Evolutionary conservation across 2,113 vertebrate genomes (phyloP), one percentile per base, ranked within the genome.

Genomic region (Xenus cinereus): DNA sequence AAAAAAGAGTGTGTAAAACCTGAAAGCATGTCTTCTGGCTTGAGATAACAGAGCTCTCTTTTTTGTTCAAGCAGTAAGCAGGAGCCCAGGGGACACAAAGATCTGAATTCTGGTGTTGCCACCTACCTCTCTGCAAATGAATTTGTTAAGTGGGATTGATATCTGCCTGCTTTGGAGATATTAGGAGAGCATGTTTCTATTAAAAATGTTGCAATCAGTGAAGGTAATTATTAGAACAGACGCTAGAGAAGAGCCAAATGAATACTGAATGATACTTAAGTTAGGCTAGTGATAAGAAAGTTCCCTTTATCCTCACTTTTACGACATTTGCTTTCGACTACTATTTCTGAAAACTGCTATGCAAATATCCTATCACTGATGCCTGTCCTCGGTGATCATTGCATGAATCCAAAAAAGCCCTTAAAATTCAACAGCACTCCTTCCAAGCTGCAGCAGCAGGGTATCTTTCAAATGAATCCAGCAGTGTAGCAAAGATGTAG

Each of bases 391-490:
- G 5, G 35, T 35, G 79, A 73, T 63, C 64, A 41, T 51, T 73
- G 19, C n/a, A 32, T 56, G 71, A 93, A 78, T 92, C 27, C 39
- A 95, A 95, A 93, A 19, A 82, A 77, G 1, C 43, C 57, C 79
- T 96, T 95, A 84, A 95, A 94, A 93, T 94, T 60, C 46, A 89
- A 32, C 77, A 62, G 32, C 33, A 50, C 8, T 8, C 37, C 59
- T 95, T 95, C 53, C 54, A 96, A 94, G 43, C n/a, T 85, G 8
- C 20, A 60, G 78, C 88, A 91, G 84, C 69, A 84, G 32, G 33
- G 4, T 66, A 69, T 35, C 77, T 97, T 96, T 84, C 69, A 95
- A 93, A 96, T 74, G 23, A 96, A 92, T 80, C 62, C 51, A 95
- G 43, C 28, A 67, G n/a, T 16, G 39, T 68, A 77, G 48, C 20